Conservation (phyloP, 2,113 vertebrate genomes). For the Oceanites oceanicus region DNA sequence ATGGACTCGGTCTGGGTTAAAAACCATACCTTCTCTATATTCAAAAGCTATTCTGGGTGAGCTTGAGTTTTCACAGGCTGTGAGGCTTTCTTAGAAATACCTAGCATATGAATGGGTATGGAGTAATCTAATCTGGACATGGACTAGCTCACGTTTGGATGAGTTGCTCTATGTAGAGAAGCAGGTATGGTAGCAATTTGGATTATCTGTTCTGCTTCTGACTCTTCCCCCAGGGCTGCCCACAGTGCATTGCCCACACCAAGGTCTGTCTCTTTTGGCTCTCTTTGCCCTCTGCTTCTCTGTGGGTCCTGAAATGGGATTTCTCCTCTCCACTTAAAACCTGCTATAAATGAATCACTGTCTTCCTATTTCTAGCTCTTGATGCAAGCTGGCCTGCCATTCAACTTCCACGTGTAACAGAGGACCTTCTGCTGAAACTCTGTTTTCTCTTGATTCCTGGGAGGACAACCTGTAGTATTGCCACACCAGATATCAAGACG, state of each 20-base stretch:
- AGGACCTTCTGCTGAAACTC: neutral
- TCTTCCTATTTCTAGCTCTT: neutral
- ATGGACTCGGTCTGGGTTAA: neutral
- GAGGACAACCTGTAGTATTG: neutral
- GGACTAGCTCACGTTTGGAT: neutral
- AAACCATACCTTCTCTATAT: neutral
- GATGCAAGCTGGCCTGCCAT: neutral
- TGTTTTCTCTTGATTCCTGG: neutral
- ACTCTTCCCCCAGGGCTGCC: neutral
- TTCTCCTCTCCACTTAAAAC: neutral
- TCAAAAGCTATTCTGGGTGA: neutral
- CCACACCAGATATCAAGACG: neutral
- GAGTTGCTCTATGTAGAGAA: neutral
- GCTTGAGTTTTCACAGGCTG: neutral
- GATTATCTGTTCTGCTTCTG: neutral
- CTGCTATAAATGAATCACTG: neutral
- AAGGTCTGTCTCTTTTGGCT: neutral
- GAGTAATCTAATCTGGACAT: neutral
- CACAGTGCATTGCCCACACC: neutral
- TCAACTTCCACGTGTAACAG: neutral
- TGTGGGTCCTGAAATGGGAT: neutral
- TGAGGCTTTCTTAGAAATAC: neutral
- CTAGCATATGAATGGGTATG: neutral
- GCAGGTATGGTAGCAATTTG: neutral
- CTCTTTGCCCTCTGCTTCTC: neutral